Percentiles rank a stretch among this genome's conserved stretches.
These are phyloP conservation scores for Porites divaricata DNA, from an alignment of 92 coral and sea anemone genomes.

Conservation along the genomic window DNA sequence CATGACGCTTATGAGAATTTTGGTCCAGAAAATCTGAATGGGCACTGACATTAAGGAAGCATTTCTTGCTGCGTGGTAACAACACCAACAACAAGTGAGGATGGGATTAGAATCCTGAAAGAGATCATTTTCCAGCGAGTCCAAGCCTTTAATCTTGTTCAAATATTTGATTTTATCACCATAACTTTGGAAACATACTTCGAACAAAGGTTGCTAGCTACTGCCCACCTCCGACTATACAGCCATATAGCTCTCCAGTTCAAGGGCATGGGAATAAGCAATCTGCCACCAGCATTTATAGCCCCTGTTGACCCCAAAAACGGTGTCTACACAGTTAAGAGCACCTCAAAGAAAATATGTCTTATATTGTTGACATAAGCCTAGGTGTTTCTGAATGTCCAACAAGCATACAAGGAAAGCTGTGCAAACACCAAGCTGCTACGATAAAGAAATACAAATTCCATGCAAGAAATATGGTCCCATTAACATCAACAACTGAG, in stretches of 20 bases:
- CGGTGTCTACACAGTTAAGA: too few species aligned
- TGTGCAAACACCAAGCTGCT: constrained; percentile 55
- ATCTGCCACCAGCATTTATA: too few species aligned
- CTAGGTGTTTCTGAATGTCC: constrained; percentile 30
- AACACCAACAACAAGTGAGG: too few species aligned
- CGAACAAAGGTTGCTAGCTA: too few species aligned
- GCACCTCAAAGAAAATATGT: too few species aligned
- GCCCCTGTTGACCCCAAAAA: too few species aligned
- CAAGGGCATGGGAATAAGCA: constrained; percentile 7
- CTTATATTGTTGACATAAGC: not conserved
- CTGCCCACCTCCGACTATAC: constrained; percentile 1
- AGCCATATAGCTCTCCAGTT: constrained; percentile 33
- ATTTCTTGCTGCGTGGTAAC: too few species aligned
- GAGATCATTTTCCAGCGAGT: constrained; percentile 30
- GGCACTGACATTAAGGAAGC: too few species aligned
- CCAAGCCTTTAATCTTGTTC: constrained; percentile 35
- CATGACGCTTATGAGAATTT: too few species aligned
- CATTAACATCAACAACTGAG: constrained; percentile 23
- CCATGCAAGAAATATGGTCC: constrained; percentile 38
- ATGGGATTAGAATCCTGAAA: too few species aligned
- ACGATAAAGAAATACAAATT: constrained; percentile 27
- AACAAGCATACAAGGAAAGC: constrained; percentile 35
- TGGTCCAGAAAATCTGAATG: too few species aligned
- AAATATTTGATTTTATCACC: constrained; percentile 20
- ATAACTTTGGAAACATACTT: too few species aligned